Conservation (phyloP, 2,113 vertebrate genomes). For the Heteronetta atricapilla region DNA sequence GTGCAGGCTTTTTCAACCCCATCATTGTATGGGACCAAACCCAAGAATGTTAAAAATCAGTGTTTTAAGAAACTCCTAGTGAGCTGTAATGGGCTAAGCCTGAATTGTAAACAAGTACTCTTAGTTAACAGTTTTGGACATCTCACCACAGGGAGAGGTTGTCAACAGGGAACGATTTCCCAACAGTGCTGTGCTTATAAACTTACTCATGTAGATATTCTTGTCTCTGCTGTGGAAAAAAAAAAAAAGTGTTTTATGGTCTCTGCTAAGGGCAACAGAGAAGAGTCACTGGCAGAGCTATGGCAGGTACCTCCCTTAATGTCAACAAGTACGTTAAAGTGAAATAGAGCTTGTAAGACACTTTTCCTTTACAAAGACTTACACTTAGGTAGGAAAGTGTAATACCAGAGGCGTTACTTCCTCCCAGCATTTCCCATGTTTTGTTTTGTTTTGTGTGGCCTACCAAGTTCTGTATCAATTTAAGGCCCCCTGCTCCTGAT, state of each 20-base stretch:
- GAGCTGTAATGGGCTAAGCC: not conserved
- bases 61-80: not conserved
- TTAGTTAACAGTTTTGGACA: not conserved
- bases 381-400: not conserved
- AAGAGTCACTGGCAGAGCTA: not conserved
- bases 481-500: not conserved
- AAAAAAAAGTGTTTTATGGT: not conserved
- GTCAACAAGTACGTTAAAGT: conserved; percentile 3
- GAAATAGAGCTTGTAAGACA: not conserved
- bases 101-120: not conserved
- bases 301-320: not conserved
- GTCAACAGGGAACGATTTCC: conserved; percentile 6
- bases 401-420: not conserved
- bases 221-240: not conserved
- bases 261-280: not conserved
- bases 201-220: conserved; percentile 3
- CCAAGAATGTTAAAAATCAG: not conserved
- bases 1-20: not conserved
- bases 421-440: not conserved
- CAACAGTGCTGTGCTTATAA: conserved; percentile 2
- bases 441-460: not conserved
- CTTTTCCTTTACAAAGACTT: not conserved
- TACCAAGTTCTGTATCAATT: not conserved
- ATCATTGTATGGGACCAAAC: not conserved
- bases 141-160: not conserved